Evolutionary conservation across 2,797 vertebrate species (phyloP), one percentile per base, ranked within the genome.

Genomic region (Cossypha dichroa): DNA sequence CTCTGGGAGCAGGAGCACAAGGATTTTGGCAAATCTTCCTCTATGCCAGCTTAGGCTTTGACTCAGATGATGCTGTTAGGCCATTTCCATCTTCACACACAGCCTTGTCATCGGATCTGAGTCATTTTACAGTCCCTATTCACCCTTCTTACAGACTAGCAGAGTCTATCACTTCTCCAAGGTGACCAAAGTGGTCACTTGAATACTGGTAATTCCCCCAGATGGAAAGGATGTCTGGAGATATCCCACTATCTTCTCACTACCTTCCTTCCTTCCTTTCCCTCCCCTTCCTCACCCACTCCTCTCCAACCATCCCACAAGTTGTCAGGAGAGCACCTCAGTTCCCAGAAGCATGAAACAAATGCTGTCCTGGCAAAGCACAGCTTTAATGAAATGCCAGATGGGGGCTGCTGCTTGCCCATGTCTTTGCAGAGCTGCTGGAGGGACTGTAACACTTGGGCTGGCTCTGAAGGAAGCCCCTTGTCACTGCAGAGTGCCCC

Each of bases 401-500:
- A 3, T 0, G 2, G 29, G 33, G 21, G 36, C 15, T 64, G 79
- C 17, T 33, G 31, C 79, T 77, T 31, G 52, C 48, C 12, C 2
- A 0, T 9, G 63, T 3, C 29, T 54, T 43, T 73, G 51, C 68
- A 73, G 67, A 73, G 67, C 12, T 79, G 23, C 51, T 83, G 75
- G 51, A 76, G 33, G 21, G 25, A 31, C 59, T 21, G 0, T 2
- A 43, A 46, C 64, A 43, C 40, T 40, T 8, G 33, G 46, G 22
- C 23, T 45, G 23, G 8, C 34, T n/a, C 59, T 69, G 83, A n/a
- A 45, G 51, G 59, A 60, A 41, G 11, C 21, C 36, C 33, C 2
- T 4, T 28, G 34, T 49, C 9, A 1, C 51, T 3, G 2, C 64
- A 58, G 51, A 3, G 43, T 77, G 64, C 13, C 38, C 1, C 2